Evolutionary conservation across 2,888 invertebrate species (phyloP), one percentile per base, ranked within the genome.

Genomic region (Aleiodes testaceus): DNA sequence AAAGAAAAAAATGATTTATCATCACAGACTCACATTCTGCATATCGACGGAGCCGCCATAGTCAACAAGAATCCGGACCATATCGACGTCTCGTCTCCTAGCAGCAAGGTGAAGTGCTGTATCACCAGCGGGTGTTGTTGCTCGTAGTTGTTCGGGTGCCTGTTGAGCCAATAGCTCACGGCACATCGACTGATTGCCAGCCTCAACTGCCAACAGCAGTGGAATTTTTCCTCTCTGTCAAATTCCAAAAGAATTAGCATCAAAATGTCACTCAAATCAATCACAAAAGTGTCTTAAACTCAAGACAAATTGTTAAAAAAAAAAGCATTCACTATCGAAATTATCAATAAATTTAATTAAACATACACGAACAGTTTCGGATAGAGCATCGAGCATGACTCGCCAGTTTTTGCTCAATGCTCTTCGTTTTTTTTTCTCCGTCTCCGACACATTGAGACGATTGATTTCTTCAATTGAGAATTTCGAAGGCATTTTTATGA

Each of bases 51-150:
- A 92, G 6, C 97, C 95, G 45, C 98, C 98, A 82, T 95, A 94
- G 87, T 99, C 98, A 42, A 97, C 94, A 81, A 98, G 90, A 79
- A 97, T 94, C 68, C 96, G 91, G 44, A 96, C 94, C 94, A 98
- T 94, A 84, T 98, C 98, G 78, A 97, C 93, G 88, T 98, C 98
- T 81, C 95, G 92, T 81, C 95, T 91, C 81, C 97, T 90, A n/a
- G 96, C 96, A 30, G 98, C 98, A 80, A 99, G 90, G 90, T 99
- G 99, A 61, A 99, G 90, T 18, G 97, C 96, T 14, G 97, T 95
- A 87, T 99, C 98, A 52, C 97, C 97, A 82, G 93, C 95, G 61
- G 93, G 92, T 66, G 95, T 93, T 52, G 93, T 92, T 66, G 95
- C 93, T 90, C 92, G 88, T 22, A 97, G 90, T 89, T 98, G 98